Evolutionary conservation across 35 echinoderm and acorn worm genomes (phyloP).

Genomic region (Ophiothrix spiculata): DNA sequence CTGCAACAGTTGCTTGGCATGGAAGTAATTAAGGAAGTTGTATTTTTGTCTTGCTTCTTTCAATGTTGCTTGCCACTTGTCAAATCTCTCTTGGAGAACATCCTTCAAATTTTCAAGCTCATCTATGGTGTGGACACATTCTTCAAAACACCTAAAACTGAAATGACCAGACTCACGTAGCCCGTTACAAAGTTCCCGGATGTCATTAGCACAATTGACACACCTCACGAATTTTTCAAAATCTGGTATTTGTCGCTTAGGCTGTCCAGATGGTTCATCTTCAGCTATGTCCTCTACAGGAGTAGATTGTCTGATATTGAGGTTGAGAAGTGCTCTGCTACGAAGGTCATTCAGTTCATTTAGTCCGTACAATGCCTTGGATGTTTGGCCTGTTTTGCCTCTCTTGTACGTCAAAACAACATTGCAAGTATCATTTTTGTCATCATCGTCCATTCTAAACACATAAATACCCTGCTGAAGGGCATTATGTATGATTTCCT

Average conservation of each 20-base stretch:
- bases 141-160: constrained; percentile 19
- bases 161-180: constrained; percentile 29
- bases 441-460: constrained; percentile 17
- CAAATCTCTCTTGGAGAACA: background rate
- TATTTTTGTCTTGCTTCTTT: constrained; percentile 12
- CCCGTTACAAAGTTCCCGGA: constrained; percentile 20
- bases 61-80: constrained; percentile 1
- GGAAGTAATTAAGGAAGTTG: constrained; percentile 43
- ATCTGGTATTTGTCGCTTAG: background rate
- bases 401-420: background rate
- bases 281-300: background rate
- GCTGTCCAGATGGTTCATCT: background rate
- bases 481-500: constrained; percentile 30
- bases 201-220: constrained; percentile 24
- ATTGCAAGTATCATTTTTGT: background rate
- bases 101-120: constrained; percentile 11
- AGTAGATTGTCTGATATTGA: constrained; percentile 14
- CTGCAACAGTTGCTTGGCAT: constrained; percentile 28
- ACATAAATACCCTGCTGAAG: constrained; percentile 15
- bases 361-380: background rate
- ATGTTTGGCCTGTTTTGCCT: background rate
- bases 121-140: background rate
- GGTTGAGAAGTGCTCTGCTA: constrained; percentile 33
- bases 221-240: constrained; percentile 31
- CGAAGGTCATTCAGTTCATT: constrained; percentile 39